These are phyloP conservation scores for Drosophila erecta DNA, from an alignment of 1,140 invertebrate genomes.

Conservation along the genomic window DNA sequence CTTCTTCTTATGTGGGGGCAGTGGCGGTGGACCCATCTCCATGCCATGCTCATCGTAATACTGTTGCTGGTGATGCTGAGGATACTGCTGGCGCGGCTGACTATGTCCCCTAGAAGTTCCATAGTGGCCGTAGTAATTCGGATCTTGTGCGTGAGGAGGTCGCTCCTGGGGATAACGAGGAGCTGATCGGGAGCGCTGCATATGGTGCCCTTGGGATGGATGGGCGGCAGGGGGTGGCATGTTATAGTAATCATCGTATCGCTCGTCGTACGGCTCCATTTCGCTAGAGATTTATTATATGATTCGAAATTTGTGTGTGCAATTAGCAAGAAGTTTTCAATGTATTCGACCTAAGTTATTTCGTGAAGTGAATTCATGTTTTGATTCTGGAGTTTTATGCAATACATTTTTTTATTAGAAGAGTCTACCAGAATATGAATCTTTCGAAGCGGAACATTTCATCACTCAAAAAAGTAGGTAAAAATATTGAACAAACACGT, in stretches of 20 bases:
- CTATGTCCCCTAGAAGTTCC: constrained; percentile 35
- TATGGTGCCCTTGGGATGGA: constrained; percentile 48
- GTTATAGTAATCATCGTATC: constrained; percentile 71
- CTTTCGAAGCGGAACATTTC: background rate
- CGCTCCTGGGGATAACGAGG: constrained; percentile 75
- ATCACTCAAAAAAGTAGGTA: background rate
- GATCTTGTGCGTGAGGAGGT: constrained; percentile 62
- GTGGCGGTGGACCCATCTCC: constrained; percentile 61
- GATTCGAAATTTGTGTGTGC: constrained; percentile 30
- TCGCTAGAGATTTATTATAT: constrained; percentile 75
- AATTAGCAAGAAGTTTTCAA: constrained; percentile 49
- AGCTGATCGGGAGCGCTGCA: constrained; percentile 69
- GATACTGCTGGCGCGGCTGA: constrained; percentile 32
- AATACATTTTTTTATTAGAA: no score
- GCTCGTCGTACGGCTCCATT: constrained; percentile 83
- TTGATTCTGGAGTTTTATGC: no score
- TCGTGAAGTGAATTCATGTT: no score
- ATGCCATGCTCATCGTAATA: constrained; percentile 73
- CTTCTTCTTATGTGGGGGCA: constrained; percentile 79
- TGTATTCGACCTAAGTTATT: background rate
- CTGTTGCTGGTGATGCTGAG: constrained; percentile 41
- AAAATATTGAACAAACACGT: constrained; percentile 3
- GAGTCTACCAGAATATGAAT: background rate
- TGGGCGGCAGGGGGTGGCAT: constrained; percentile 60
- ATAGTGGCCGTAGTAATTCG: constrained; percentile 70